These are phyloP conservation scores for Henicopernis longicauda DNA, from an alignment of 2,113 vertebrate species.

Conservation along the genomic window DNA sequence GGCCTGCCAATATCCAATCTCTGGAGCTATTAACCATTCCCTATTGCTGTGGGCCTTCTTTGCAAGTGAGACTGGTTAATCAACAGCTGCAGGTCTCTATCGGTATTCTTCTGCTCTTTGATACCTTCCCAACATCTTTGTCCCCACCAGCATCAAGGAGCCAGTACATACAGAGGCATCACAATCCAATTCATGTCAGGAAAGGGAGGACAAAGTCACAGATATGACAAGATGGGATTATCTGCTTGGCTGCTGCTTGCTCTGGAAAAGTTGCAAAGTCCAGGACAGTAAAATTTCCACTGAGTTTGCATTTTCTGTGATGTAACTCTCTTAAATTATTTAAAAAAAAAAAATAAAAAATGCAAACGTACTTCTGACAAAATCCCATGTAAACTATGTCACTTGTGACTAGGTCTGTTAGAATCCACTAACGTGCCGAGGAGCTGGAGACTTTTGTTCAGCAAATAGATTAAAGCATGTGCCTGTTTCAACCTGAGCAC, in stretches of 20 bases:
- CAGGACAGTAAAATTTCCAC: conserved; percentile 25
- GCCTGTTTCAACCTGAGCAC: background rate
- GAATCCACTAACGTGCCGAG: background rate
- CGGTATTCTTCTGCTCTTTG: background rate
- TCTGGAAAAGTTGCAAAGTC: conserved; percentile 23
- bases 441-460: background rate
- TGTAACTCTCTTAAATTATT: background rate
- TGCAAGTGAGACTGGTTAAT: background rate
- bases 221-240: conserved; percentile 27
- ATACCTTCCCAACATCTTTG: background rate
- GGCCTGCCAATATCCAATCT: background rate
- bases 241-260: conserved; percentile 39
- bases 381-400: background rate
- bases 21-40: background rate
- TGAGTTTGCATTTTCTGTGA: conserved; percentile 36
- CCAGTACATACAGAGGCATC: background rate
- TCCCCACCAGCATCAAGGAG: background rate
- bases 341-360: background rate
- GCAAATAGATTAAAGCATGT: background rate
- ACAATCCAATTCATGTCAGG: background rate
- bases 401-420: background rate
- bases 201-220: conserved; percentile 24
- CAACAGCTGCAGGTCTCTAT: background rate
- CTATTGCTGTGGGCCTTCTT: background rate
- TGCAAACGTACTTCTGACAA: background rate